phyloP scores from a whole-genome alignment of 2,113 vertebrate genomes.

The Eonycteris spelaea region DNA sequence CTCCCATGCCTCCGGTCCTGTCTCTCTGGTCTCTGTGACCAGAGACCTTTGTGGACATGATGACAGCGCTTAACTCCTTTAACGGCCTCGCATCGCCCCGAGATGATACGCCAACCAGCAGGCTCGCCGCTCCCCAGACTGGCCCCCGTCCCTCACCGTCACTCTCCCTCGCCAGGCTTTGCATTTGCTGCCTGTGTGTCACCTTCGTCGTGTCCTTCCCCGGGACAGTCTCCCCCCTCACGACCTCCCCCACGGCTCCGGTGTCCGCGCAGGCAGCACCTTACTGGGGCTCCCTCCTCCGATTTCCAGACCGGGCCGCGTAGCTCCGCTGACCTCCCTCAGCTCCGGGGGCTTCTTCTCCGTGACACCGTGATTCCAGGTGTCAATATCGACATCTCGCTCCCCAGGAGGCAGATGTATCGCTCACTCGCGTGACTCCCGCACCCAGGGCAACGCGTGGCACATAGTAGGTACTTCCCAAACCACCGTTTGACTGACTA shows the following conservation, averaged over 20 bases:
- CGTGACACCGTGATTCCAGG: accelerated
- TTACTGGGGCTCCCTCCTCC: accelerated
- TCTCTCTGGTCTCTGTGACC: background rate
- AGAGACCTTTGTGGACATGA: background rate
- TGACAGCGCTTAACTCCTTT: background rate
- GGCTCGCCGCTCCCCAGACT: no score
- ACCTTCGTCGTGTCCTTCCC: accelerated
- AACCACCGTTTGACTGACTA: background rate
- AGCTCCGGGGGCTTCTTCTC: accelerated
- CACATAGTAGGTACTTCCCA: background rate
- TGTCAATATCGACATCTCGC: background rate
- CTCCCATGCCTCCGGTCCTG: background rate
- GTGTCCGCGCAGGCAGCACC: background rate
- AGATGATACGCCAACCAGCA: background rate
- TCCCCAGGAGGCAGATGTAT: background rate
- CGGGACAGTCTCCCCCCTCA: accelerated
- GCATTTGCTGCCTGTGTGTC: background rate
- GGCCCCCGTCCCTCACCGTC: no score
- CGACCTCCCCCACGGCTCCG: background rate
- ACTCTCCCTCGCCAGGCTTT: no score
- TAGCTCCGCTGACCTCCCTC: background rate
- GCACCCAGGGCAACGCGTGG: accelerated
- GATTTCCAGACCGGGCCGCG: background rate
- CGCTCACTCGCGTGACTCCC: background rate
- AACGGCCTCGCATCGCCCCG: background rate